Conservation (phyloP, 2,888 invertebrate genomes). For the Tenthredo mesomela region DNA sequence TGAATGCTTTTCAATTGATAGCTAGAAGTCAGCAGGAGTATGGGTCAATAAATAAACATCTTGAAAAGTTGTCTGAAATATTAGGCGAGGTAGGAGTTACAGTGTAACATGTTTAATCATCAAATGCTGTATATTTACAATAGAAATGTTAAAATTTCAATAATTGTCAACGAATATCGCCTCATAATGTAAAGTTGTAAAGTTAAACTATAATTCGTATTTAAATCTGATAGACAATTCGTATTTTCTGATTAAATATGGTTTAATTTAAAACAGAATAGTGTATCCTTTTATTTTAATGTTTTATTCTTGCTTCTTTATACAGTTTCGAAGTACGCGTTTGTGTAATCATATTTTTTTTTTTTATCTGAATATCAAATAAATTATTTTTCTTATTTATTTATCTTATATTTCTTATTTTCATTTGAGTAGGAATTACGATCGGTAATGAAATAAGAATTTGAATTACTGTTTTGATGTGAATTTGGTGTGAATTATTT, state of each 20-base stretch:
- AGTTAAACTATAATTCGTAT: constrained; percentile 2
- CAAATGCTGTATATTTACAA: constrained; percentile 18
- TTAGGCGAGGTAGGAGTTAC: constrained; percentile 91
- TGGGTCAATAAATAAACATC: constrained; percentile 82
- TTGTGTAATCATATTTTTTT: neutral
- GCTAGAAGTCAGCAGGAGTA: constrained; percentile 66
- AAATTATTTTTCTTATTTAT: neutral
- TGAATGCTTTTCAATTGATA: constrained; percentile 88
- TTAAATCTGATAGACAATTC: neutral
- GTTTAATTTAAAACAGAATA: constrained; percentile 13
- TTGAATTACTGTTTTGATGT: neutral
- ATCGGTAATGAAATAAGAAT: neutral
- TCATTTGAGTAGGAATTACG: neutral
- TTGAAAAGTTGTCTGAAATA: constrained; percentile 91
- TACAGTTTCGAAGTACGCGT: neutral
- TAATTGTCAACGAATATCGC: constrained; percentile 18
- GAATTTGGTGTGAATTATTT: neutral
- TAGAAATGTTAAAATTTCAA: constrained; percentile 4
- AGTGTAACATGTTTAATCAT: constrained; percentile 79
- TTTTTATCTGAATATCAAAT: neutral
- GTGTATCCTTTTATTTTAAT: neutral
- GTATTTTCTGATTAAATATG: neutral
- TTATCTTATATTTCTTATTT: neutral
- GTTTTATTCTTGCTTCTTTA: neutral
- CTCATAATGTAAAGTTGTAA: constrained; percentile 2